Conservation (phyloP, 2,797 vertebrate species). For the Sebastes minor region DNA sequence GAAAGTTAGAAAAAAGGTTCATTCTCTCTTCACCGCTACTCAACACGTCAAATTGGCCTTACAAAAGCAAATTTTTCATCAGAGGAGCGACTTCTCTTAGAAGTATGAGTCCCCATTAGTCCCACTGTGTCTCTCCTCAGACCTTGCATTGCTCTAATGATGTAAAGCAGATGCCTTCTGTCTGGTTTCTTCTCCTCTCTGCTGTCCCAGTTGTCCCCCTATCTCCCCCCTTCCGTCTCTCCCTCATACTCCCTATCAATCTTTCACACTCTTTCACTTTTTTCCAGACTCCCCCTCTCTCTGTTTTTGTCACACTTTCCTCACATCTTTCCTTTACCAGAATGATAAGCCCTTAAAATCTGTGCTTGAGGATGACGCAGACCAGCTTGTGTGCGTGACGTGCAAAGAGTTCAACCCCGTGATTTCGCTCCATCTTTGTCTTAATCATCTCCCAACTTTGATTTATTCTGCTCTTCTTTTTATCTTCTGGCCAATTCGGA, state of each 20-base stretch:
- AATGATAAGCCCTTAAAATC: conserved; percentile 30
- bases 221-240: conserved; percentile 6
- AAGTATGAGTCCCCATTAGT: conserved; percentile 33
- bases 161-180: conserved; percentile 70
- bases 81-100: conserved; percentile 14
- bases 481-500: background rate
- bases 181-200: conserved; percentile 49
- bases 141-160: conserved; percentile 46
- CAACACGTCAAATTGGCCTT: background rate
- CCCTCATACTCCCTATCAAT: conserved; percentile 34
- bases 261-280: conserved; percentile 20
- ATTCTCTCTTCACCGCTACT: conserved; percentile 1
- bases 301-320: conserved; percentile 20
- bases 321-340: conserved; percentile 23
- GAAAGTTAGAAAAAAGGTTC: background rate
- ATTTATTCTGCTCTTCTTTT: conserved; percentile 5
- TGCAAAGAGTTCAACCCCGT: conserved; percentile 1
- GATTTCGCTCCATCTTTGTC: background rate
- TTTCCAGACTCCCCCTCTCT: conserved; percentile 4
- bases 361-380: conserved; percentile 23
- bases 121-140: conserved; percentile 10
- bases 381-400: conserved; percentile 27
- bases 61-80: conserved; percentile 1
- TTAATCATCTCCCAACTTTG: conserved; percentile 3
- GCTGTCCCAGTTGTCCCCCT: conserved; percentile 52